Base-by-base conservation (phyloP, 1,140 invertebrate genomes). In the Magallana ariakensis region DNA sequence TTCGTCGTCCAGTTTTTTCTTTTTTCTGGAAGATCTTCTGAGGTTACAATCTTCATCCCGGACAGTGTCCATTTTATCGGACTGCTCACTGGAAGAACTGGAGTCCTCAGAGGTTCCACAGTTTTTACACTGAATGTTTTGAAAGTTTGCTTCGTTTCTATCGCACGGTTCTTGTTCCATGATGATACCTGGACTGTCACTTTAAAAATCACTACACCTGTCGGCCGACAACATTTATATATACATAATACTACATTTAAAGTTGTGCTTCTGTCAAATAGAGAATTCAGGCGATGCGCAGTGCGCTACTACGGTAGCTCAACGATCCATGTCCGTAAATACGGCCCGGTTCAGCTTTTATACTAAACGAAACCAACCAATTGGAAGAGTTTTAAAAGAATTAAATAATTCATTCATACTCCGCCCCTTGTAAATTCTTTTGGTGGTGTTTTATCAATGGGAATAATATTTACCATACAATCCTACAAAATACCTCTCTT, bases 131-230 rank as follows among this genome's bases (percentile, higher is more conserved):
- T 60, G 26, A 33, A 11, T 58, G 56, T 82, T 54, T 82, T 19
- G 16, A 5, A 8, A 54, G 80, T 82, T 82, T 16, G 46, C 10
- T 19, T 46, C n/a, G n/a, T 15, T 83, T 11, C 58, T 46, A 8
- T 58, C 15, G 4, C 55, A 46, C 6, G 19, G 82, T 55, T 22
- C 46, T n/a, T 54, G 80, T 54, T 82, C 80, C 80, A 55, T 84
- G 55, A 58, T 57, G 55, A 84, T 84, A 84, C 82, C 82, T 84
- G 57, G 11, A 60, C 82, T 54, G 82, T 84, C 82, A 46, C 82
- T 84, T 84, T 84, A 75, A 84, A 84, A 84, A 58, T 84, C 82
- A 84, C 82, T 84, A 58, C 82, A 84, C 82, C 82, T 84, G 82
- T 84, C 56, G 13, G 19, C 13, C 3, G 55, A 84, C 56, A 58